Base-by-base conservation (phyloP, 2,113 vertebrate genomes). In the Colossoma macropomum region DNA sequence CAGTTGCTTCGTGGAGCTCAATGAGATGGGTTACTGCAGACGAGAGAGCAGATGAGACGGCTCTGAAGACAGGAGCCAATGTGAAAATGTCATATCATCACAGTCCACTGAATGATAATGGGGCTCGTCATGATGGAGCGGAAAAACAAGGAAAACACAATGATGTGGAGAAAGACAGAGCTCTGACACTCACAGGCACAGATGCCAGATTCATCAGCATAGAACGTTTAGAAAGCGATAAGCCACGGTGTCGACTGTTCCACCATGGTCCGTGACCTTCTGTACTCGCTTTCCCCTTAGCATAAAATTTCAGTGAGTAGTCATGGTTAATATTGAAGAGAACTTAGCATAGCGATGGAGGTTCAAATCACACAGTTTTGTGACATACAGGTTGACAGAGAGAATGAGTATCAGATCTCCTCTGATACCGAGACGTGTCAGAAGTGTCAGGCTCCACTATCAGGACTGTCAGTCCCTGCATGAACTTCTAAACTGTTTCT, bases 201-300 rank as follows among this genome's bases (percentile, higher is more conserved):
- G 71, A 38, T 45, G 28, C 54, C 63, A 30, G 13, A 19, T 79
- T 4, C 30, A 68, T 79, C 79, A n/a, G 56, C 38, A 8, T 34
- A 60, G 59, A 25, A 23, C 10, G 52, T 60, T 69, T 80, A 38
- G 30, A 32, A 63, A 56, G 68, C 59, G 75, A 48, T 76, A 71
- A 85, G 19, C 38, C 34, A 27, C 45, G 25, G 25, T 32, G 79
- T 63, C 25, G 32, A 45, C 41, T 52, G 52, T n/a, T 76, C 41
- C 66, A 45, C 25, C 4, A 38, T 23, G 27, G 25, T 48, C 45
- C 7, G 19, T 50, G 38, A 70, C 63, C 50, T 77, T 81, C 75
- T 52, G 21, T 69, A 70, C 79, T 41, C 23, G 74, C 50, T 23
- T 70, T 38, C 63, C 19, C 28, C 73, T 48, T 71, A 16, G 71